phyloP scores from a whole-genome alignment of 2,113 vertebrate species.

The Phrynosoma blainvillii region DNA sequence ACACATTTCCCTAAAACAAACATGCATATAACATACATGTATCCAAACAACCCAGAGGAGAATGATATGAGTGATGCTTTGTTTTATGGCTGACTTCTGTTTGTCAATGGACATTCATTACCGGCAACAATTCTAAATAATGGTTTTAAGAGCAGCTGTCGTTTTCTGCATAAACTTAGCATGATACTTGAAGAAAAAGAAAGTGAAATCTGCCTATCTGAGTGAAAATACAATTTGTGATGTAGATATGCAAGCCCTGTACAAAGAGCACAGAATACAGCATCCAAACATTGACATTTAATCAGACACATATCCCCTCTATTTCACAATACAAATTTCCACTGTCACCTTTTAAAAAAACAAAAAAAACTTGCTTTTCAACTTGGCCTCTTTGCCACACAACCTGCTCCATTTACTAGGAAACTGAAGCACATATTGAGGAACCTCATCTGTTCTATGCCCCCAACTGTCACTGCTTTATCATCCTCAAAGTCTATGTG shows the following conservation, averaged over 20 bases:
- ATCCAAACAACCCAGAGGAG: neutral
- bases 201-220: neutral
- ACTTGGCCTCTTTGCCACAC: neutral
- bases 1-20: neutral
- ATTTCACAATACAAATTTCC: neutral
- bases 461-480: neutral
- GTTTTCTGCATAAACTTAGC: neutral
- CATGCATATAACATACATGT: neutral
- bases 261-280: neutral
- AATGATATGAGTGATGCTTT: neutral
- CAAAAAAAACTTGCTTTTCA: neutral
- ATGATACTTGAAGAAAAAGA: neutral
- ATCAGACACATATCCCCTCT: neutral
- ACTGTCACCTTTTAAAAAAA: neutral
- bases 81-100: neutral
- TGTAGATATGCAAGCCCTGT: neutral
- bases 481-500: neutral
- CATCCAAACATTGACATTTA: neutral
- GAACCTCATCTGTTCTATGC: neutral
- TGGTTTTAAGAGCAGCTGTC: neutral
- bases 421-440: neutral
- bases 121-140: neutral
- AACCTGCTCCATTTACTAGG: neutral
- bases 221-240: neutral
- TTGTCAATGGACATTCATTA: conserved; percentile 1